Evolutionary conservation across 2,113 vertebrate species (phyloP).

Genomic region (Carassius gibelio): DNA sequence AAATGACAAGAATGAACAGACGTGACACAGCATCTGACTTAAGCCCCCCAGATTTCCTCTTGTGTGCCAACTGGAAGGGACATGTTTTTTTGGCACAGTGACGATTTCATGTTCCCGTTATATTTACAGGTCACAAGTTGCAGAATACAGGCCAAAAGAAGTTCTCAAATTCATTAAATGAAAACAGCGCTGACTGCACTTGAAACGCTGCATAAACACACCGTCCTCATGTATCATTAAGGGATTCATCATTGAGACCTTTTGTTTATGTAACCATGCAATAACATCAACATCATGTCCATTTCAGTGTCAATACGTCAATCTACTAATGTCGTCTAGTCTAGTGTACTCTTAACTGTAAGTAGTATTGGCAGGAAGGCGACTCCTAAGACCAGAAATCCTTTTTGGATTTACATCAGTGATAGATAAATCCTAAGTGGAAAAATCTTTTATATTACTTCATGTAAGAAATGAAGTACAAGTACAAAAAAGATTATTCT

Average conservation of each 20-base stretch:
- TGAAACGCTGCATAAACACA: neutral
- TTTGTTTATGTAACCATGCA: neutral
- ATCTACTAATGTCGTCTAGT: neutral
- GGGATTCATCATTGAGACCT: neutral
- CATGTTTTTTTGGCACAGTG: neutral
- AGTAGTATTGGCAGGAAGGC: neutral
- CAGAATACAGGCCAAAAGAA: neutral
- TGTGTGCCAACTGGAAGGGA: neutral
- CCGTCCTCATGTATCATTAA: neutral
- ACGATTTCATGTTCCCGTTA: neutral
- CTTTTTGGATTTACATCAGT: neutral
- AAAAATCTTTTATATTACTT: neutral
- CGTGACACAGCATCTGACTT: constrained; percentile 20
- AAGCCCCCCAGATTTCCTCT: constrained; percentile 10
- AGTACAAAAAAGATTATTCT: neutral
- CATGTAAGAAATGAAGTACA: neutral
- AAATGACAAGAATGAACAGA: constrained; percentile 28
- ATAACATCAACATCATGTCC: neutral
- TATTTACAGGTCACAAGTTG: neutral
- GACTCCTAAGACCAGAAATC: neutral
- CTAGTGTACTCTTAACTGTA: neutral
- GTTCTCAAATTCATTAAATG: neutral
- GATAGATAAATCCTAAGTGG: neutral
- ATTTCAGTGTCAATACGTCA: neutral
- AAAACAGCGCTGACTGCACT: neutral